Base-by-base conservation (phyloP, 1,140 invertebrate genomes). In the Agrypnia vestita region DNA sequence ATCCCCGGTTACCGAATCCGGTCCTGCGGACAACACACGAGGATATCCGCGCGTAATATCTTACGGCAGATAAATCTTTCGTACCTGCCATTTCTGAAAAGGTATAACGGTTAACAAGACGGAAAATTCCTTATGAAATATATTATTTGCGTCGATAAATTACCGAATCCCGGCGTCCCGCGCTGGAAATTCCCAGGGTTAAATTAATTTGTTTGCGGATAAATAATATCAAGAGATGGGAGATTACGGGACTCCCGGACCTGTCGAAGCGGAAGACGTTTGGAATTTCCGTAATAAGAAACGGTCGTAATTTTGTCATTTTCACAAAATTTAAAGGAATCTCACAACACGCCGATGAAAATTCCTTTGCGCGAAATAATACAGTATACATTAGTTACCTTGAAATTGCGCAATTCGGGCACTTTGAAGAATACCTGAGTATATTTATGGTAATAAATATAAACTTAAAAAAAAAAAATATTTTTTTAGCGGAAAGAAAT, bases 61-160 rank as follows among this genome's bases (percentile, higher is more conserved):
- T 71, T 71, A 49, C 21, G 67, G 46, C 44, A 71, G 67, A 71
- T 71, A 71, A 71, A 71, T 71, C 67, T 71, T 25, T 71, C 67
- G 49, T 71, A 51, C 47, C 67, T 71, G 67, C 67, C 47, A 51
- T 71, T 71, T 25, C 67, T 49, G 25, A 51, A 71, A 71, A 71
- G 67, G 67, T 71, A 71, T 71, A 51, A 71, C 67, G 67, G 15
- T 71, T 71, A 71, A 71, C 67, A 71, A 51, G 67, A 71, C 13
- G 67, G 67, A 71, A 71, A 71, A 71, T 71, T 71, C 47, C 67
- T 67, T 43, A n/a, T 51, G 67, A 71, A 51, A 71, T 71, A 69
- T 69, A 71, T 71, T 71, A 71, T 71, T 71, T 71, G 67, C 47
- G 67, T 71, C 67, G 25, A 71, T 71, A 71, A 71, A 71, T 71